Conservation (phyloP, 2,888 invertebrate species). For the Anoplius nigerrimus region DNA sequence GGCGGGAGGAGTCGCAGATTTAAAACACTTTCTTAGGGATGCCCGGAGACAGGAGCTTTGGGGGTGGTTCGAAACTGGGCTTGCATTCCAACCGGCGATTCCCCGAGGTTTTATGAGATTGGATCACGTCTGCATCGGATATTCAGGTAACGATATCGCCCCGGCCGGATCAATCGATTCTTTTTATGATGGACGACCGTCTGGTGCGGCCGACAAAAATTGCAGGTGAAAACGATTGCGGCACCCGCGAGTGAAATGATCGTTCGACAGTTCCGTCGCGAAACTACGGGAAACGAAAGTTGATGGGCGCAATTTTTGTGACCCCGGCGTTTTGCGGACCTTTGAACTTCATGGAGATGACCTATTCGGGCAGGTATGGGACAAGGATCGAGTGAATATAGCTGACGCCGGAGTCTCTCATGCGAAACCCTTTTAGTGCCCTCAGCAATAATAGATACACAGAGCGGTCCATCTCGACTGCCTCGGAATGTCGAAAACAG, state of each 20-base stretch:
- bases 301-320: no score
- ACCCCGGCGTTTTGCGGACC: no score
- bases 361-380: no score
- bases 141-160: slow-evolving; percentile 31
- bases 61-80: slow-evolving; percentile 5
- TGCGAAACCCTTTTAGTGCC: slow-evolving; percentile 41
- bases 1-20: slow-evolving; percentile 38
- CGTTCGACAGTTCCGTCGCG: no score
- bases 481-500: slow-evolving; percentile 44
- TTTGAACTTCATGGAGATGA: no score
- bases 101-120: slow-evolving; percentile 47
- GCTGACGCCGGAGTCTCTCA: slow-evolving; percentile 16
- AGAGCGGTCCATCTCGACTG: slow-evolving; percentile 25
- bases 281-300: no score
- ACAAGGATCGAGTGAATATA: background rate
- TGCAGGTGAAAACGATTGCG: no score
- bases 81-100: slow-evolving; percentile 25
- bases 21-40: slow-evolving; percentile 50
- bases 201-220: no score
- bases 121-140: slow-evolving; percentile 38
- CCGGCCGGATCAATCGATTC: slow-evolving; percentile 28
- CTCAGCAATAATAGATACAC: slow-evolving; percentile 51
- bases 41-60: no score
- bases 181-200: background rate
- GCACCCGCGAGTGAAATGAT: no score